These are phyloP conservation scores for Eupsittula cactorum DNA, from an alignment of 2,113 vertebrate genomes.

Conservation along the genomic window DNA sequence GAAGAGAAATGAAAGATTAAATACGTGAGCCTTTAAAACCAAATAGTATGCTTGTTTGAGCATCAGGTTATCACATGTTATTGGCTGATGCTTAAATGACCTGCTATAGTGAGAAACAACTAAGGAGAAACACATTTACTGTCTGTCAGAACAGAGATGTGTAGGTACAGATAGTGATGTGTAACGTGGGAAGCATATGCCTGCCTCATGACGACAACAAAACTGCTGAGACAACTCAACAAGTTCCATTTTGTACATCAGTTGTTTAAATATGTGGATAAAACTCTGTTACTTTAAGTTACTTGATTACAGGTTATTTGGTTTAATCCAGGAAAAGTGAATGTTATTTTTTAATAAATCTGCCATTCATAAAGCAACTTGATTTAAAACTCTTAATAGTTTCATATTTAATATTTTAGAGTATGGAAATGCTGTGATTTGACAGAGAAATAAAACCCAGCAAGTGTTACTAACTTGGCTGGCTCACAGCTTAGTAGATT, in stretches of 20 bases:
- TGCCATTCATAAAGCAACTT: not conserved
- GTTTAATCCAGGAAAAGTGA: not conserved
- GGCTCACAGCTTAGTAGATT: not conserved
- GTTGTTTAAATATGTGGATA: not conserved
- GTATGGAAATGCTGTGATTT: not conserved
- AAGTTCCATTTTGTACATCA: not conserved
- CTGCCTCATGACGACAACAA: not conserved
- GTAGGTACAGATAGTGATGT: not conserved
- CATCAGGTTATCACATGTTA: not conserved
- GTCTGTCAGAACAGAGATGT: not conserved
- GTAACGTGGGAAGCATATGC: not conserved
- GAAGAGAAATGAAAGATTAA: not conserved
- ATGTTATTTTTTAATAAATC: not conserved
- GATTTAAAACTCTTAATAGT: not conserved
- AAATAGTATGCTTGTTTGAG: not conserved
- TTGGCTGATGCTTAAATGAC: not conserved
- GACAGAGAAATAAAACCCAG: not conserved
- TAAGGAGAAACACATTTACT: not conserved
- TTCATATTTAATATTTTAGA: not conserved
- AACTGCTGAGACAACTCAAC: not conserved
- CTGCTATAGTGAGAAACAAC: not conserved
- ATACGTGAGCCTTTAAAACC: not conserved
- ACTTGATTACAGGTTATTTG: not conserved
- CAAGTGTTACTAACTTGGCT: not conserved
- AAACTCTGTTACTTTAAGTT: not conserved